These are phyloP conservation scores for Ammospiza caudacuta DNA, from an alignment of 2,113 vertebrate genomes.

Conservation along the genomic window DNA sequence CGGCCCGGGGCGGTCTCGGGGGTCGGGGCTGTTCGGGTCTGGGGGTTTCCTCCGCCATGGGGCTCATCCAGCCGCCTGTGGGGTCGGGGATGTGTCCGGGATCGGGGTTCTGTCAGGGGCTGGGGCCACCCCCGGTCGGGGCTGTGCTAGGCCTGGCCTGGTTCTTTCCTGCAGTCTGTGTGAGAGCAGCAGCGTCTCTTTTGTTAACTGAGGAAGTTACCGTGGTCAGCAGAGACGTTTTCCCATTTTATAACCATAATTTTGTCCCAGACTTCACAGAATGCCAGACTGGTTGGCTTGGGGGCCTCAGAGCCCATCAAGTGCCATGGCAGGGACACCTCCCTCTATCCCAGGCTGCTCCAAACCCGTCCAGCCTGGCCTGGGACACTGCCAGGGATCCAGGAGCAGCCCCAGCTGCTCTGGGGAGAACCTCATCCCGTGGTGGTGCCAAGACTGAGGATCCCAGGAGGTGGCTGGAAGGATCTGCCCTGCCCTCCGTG, in stretches of 20 bases:
- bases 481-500: background rate
- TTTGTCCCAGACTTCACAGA: background rate
- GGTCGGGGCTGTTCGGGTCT: background rate
- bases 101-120: accelerated
- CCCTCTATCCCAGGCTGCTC: background rate
- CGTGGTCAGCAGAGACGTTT: accelerated
- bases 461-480: accelerated
- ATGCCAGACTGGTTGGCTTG: accelerated
- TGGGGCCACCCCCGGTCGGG: accelerated
- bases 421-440: background rate
- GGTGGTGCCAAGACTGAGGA: background rate
- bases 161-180: accelerated
- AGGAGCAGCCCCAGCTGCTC: background rate
- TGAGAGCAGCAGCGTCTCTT: accelerated
- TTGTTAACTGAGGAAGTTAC: accelerated
- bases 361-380: accelerated
- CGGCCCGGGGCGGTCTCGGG: background rate
- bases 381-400: background rate
- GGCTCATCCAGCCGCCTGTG: background rate
- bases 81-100: background rate
- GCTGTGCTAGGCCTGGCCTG: background rate
- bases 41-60: background rate
- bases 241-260: background rate
- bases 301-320: background rate
- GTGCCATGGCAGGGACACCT: background rate